Base-by-base conservation (phyloP, 1,140 invertebrate species). In the Drosophila mauritiana region DNA sequence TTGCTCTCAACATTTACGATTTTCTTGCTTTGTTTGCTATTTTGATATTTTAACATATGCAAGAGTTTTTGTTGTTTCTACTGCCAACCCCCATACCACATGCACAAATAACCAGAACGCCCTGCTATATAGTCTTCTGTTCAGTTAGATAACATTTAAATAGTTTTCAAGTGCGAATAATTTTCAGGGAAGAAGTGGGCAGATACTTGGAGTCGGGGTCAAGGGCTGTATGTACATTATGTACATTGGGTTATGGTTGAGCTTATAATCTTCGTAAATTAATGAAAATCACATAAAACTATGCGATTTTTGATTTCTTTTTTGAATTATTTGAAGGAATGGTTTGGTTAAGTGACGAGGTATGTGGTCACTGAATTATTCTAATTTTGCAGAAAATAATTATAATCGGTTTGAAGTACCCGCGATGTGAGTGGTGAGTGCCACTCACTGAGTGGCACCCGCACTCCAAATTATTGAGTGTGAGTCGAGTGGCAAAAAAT, bases 11-110 rank as follows among this genome's bases (percentile, higher is more conserved):
- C 31, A 31, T 39, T 10, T 63, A 31, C 52, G 46, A 40, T 64
- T 69, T 62, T 63, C 63, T 65, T 56, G 55, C 62, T 59, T 61
- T 78, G 61, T 81, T 91, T 85, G 67, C 67, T 57, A 72, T 80
- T 83, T 77, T 69, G 76, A 78, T 76, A 78, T 80, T 84, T 79
- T 31, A 88, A 77, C 78, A 79, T 76, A 79, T 79, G 82, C 68
- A 73, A 76, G 69, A 75, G 67, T 84, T 76, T 72, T 63, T 51
- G 45, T 72, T 49, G 61, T 55, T 55, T 52, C 52, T 46, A 54
- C 40, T 62, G 48, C 42, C 56, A 57, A 31, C 42, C 42, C 40
- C 17, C 40, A 3, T 15, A 15, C 40, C 36, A 53, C 31, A 51
- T 27, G 15, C 39, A 48, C 51, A 39, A 70, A 70, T 70, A 70